A percentile compares a stretch with the other conserved stretches of the same genome.
Conservation (phyloP, 2,113 vertebrate genomes). For the Esox niger region DNA sequence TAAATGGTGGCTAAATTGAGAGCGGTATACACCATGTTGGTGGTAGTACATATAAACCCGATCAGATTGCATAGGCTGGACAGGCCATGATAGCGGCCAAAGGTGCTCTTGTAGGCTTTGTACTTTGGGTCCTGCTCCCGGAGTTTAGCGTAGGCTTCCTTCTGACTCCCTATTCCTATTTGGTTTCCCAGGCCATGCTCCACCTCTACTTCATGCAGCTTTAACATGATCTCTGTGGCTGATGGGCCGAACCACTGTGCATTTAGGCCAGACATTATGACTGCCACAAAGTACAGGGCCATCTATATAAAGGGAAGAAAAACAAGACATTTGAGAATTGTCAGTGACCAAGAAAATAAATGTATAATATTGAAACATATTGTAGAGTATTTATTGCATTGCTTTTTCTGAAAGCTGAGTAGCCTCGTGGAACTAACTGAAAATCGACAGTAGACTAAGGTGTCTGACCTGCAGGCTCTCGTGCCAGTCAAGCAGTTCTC, state of each 20-base stretch:
- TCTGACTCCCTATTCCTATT: slow-evolving; percentile 63
- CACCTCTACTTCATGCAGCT: slow-evolving; percentile 77
- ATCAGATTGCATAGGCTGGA: slow-evolving; percentile 81
- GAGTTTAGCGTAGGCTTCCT: slow-evolving; percentile 76
- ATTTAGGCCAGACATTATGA: slow-evolving; percentile 70
- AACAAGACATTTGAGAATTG: background rate
- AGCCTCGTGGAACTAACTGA: too few relatives aligned
- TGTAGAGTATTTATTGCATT: too few relatives aligned
- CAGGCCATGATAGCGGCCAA: slow-evolving; percentile 79
- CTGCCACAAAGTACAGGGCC: slow-evolving; percentile 68
- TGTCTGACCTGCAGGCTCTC: slow-evolving; percentile 77
- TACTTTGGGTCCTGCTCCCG: slow-evolving; percentile 84
- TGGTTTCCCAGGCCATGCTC: slow-evolving; percentile 79
- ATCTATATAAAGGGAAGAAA: slow-evolving; percentile 64
- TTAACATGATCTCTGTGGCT: slow-evolving; percentile 70
- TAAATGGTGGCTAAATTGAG: slow-evolving; percentile 77
- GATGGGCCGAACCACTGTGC: slow-evolving; percentile 77
- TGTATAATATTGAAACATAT: background rate
- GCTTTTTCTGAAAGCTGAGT: too few relatives aligned
- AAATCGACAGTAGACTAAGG: too few relatives aligned
- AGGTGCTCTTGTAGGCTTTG: slow-evolving; percentile 58
- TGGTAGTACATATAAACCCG: slow-evolving; percentile 75
- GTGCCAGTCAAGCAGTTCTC: slow-evolving; percentile 74
- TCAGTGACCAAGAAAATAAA: background rate
- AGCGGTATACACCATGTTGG: slow-evolving; percentile 75